Base-by-base conservation (phyloP, 2,113 vertebrate genomes). In the Prochilodus magdalenae region DNA sequence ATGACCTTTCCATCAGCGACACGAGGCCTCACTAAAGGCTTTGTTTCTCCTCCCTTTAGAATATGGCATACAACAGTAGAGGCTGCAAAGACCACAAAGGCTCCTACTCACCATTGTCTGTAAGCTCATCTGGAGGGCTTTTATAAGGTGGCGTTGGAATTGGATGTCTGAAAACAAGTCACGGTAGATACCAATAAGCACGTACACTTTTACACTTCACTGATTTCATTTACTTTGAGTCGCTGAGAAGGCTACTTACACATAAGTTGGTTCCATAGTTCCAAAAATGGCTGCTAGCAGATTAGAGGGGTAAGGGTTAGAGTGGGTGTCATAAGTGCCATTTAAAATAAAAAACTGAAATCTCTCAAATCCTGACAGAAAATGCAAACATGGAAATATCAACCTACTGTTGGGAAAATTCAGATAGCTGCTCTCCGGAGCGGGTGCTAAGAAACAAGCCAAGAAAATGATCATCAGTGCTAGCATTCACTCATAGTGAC, bases 221-320 rank as follows among this genome's bases (percentile, higher is more conserved):
- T n/a, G n/a, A n/a, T n/a, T n/a, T n/a, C n/a, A n/a, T n/a, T n/a
- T n/a, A n/a, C n/a, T n/a, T n/a, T n/a, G n/a, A n/a, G n/a, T n/a
- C n/a, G n/a, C n/a, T n/a, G n/a, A n/a, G 22, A 78, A 26, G 3
- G 30, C n/a, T 1, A 81, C 86, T 85, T 71, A 87, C 86, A 85
- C 86, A 33, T 87, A 87, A 59, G 81, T 85, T 70, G 84, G 78
- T 67, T 87, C 86, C 49, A 40, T 12, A 40, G 3, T 75, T 24
- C 81, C 63, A n/a, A 0, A 7, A 55, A 12, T 12, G 36, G 29
- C 49, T 22, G 59, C 27, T 40, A 40, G 59, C 5, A 60, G n/a
- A 60, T n/a, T 10, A 26, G 1, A 12, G 57, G 24, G n/a, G 8
- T 24, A 24, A 20, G 60, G 49, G 40, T 22, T 49, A 24, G 14